Evolutionary conservation across 37 sponge, comb jelly and placozoan genomes (phyloP), one percentile per base, ranked within the genome.

Genomic region (Diacarnus erythraeanus): DNA sequence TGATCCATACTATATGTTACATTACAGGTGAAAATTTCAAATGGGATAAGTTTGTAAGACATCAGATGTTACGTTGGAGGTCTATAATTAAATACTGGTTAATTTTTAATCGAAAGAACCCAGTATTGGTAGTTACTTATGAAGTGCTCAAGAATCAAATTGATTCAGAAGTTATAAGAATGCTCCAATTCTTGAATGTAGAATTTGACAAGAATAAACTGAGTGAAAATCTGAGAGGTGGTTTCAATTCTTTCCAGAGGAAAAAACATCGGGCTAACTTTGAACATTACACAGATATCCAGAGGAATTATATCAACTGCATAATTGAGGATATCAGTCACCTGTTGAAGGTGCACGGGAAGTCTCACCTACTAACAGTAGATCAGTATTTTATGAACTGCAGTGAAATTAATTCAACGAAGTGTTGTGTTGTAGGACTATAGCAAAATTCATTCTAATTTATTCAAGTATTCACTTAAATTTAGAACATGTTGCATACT

Each of bases 81-180:
- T 38, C 30, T 26, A 43, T 42, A 38, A 43, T 80, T 21, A 38
- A 47, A 30, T 38, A 74, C 23, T 86, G 87, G 87, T 18, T 86
- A 31, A 47, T 73, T 3, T 23, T 56, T 22, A 27, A 43, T 10
- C 1, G 5, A 0, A 38, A 61, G 15, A 22, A 42, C 17, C 47
- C 73, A 22, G 57, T 86, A 18, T 57, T 65, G 1, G 76, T 86
- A 3, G 75, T 86, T 1, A 30, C 72, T 2, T 86, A 74, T 43
- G 87, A 86, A 43, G 75, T 64, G 23, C 39, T 86, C 73, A 22
- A 68, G 47, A 78, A 64, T 36, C 10, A 78, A 12, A 70, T 70
- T 22, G 37, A 69, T 0, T 1, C 15, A 31, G 80, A 80, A 36
- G 57, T 57, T 10, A 33, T 33, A 36, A 33, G 68, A 33, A 54